A percentile compares a stretch with the other conserved stretches of the same genome.
Conservation (phyloP, 2,797 vertebrate species). For the Morus bassanus region DNA sequence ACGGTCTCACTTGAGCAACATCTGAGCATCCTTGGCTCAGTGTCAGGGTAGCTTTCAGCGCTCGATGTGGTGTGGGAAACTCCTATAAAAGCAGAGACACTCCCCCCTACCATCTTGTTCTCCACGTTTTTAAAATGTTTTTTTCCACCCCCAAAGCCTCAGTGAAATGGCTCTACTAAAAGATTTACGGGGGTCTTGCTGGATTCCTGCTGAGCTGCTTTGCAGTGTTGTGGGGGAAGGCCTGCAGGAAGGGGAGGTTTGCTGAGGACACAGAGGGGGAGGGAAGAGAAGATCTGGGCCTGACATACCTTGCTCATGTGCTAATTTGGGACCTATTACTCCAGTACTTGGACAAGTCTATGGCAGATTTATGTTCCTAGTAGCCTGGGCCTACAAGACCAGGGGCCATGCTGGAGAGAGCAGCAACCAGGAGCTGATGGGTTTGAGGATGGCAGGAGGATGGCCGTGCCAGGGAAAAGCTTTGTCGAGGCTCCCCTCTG, state of each 20-base stretch:
- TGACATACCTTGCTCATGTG: neutral
- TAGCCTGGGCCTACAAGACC: neutral
- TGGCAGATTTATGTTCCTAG: slow-evolving; percentile 10
- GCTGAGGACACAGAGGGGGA: neutral
- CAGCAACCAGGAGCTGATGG: neutral
- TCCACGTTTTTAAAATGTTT: neutral
- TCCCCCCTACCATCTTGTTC: neutral
- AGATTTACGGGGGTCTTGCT: neutral
- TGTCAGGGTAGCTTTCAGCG: neutral
- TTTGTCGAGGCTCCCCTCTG: neutral
- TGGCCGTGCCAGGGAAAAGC: neutral
- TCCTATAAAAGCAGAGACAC: neutral
- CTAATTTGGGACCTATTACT: slow-evolving; percentile 42
- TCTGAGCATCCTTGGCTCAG: slow-evolving; percentile 48
- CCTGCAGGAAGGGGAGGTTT: slow-evolving; percentile 27
- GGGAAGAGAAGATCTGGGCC: slow-evolving; percentile 27
- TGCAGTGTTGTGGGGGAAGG: neutral
- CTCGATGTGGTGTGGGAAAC: slow-evolving; percentile 3
- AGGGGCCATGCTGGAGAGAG: neutral
- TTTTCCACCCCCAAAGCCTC: neutral
- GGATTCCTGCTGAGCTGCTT: neutral
- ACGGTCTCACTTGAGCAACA: slow-evolving; percentile 17
- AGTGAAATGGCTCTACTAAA: neutral
- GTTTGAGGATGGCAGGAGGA: neutral
- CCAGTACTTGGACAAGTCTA: neutral